Base-by-base conservation (phyloP, 2,113 vertebrate genomes). In the Coregonus clupeaformis region DNA sequence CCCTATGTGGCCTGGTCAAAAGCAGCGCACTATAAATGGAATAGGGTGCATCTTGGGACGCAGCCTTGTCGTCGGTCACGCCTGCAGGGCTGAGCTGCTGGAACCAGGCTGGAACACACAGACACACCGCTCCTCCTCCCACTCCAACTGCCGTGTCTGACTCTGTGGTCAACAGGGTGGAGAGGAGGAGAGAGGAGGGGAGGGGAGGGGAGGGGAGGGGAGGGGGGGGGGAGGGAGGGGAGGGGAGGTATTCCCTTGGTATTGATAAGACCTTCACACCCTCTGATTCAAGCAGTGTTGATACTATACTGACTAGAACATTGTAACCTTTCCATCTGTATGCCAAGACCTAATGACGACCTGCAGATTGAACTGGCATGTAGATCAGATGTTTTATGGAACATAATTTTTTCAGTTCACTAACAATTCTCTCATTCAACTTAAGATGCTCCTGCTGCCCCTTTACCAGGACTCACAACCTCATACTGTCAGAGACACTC, bases 161-260 rank as follows among this genome's bases (percentile, higher is more conserved):
- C n/a, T 42, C n/a, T 62, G 59, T 62, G 59, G 59, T 62, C n/a
- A 62, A 62, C 59, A 62, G 30, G 77, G 57, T 63, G 49, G 20
- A 80, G 32, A 12, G 69, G 16, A 16, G 9, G 18, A 30, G 27
- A 3, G 5, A 32, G 5, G 16, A 13, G 20, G 12, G 6, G 12
- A 25, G 24, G 25, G 68, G 18, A 13, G 27, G 29, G 22, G 70
- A 57, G 73, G 2, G 63, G 77, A 60, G 60, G 69, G 63, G 74
- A 64, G 67, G 42, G 3, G 72, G 72, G 65, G 32, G 30, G 6
- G 32, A 32, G 66, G 16, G 22, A 52, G 47, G 3, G 7, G 55
- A 22, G 11, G 27, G 29, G 27, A 29, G 3, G 14, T 66, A 18
- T 66, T 32, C 29, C 29, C 29, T n/a, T 18, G 30, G 29, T 66